These are phyloP conservation scores for Harpalus rubripes DNA, from an alignment of 2,888 invertebrate species.

Conservation along the genomic window DNA sequence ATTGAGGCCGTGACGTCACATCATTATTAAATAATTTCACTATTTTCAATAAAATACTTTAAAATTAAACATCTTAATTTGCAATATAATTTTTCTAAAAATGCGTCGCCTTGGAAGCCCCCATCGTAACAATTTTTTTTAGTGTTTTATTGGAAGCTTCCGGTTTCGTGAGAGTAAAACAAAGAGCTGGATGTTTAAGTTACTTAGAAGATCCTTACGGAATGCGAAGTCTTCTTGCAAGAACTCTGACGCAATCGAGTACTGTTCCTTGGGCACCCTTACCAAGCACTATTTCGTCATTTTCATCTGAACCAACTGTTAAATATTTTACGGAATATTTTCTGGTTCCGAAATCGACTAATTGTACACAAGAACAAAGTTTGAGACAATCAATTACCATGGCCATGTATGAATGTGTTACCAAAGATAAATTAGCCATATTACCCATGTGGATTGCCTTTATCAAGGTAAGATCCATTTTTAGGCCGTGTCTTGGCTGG, in stretches of 20 bases:
- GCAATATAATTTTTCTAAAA: too few relatives aligned
- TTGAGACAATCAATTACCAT: slow-evolving; percentile 83
- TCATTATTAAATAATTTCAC: too few relatives aligned
- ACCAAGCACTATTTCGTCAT: slow-evolving; percentile 85
- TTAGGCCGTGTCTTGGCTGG: too few relatives aligned
- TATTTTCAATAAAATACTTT: too few relatives aligned
- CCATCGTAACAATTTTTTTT: slow-evolving; percentile 67
- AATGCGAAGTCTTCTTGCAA: slow-evolving; percentile 87
- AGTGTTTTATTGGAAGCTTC: slow-evolving; percentile 84
- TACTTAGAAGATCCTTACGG: slow-evolving; percentile 92
- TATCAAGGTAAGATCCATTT: slow-evolving; percentile 79
- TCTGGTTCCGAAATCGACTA: slow-evolving; percentile 75
- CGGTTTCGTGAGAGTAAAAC: slow-evolving; percentile 90
- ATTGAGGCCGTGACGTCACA: too few relatives aligned
- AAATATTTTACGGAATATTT: slow-evolving; percentile 86
- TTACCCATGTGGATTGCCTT: slow-evolving; percentile 86
- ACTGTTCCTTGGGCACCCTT: slow-evolving; percentile 84
- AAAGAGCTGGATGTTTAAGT: slow-evolving; percentile 92
- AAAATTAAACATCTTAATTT: too few relatives aligned
- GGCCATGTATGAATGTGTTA: slow-evolving; percentile 89
- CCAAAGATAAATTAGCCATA: slow-evolving; percentile 88
- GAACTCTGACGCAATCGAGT: slow-evolving; percentile 87
- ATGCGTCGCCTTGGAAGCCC: too few relatives aligned
- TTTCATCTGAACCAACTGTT: slow-evolving; percentile 86
- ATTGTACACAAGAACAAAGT: slow-evolving; percentile 77